phyloP scores from a whole-genome alignment of 2,888 invertebrate species.

The Fissipunctia ypsillon region DNA sequence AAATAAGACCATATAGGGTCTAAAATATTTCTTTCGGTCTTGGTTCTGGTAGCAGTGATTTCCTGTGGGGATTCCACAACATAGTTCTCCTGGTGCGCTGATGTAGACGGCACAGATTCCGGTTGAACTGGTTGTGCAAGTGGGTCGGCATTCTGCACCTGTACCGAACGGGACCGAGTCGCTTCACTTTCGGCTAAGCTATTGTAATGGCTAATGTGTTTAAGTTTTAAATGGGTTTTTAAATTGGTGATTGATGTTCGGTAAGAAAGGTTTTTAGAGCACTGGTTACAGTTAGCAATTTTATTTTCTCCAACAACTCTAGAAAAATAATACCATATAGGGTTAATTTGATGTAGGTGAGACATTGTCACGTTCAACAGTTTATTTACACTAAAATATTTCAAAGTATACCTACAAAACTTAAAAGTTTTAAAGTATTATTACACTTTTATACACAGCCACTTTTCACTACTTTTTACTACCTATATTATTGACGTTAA shows the following conservation, averaged over 20 bases:
- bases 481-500: too few species aligned
- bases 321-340: constrained; percentile 1
- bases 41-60: too few species aligned
- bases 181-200: constrained; percentile 9
- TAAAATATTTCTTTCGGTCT: too few species aligned
- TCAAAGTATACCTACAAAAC: too few species aligned
- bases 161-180: constrained; percentile 6
- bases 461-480: too few species aligned
- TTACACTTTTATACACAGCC: background rate
- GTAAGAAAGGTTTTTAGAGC: background rate
- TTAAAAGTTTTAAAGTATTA: background rate
- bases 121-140: too few species aligned
- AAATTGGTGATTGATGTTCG: constrained; percentile 13
- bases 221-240: constrained; percentile 3
- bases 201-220: background rate
- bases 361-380: constrained; percentile 2
- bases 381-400: constrained; percentile 1
- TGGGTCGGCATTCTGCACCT: too few species aligned
- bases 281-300: constrained; percentile 5
- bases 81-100: too few species aligned
- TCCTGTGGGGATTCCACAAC: too few species aligned
- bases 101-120: too few species aligned
- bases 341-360: background rate
- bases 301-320: background rate
- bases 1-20: too few species aligned